A percentile compares a stretch with the other conserved stretches of the same genome.
These are phyloP conservation scores for Ormyrus nitidulus DNA, from an alignment of 2,888 invertebrate genomes.

Conservation along the genomic window DNA sequence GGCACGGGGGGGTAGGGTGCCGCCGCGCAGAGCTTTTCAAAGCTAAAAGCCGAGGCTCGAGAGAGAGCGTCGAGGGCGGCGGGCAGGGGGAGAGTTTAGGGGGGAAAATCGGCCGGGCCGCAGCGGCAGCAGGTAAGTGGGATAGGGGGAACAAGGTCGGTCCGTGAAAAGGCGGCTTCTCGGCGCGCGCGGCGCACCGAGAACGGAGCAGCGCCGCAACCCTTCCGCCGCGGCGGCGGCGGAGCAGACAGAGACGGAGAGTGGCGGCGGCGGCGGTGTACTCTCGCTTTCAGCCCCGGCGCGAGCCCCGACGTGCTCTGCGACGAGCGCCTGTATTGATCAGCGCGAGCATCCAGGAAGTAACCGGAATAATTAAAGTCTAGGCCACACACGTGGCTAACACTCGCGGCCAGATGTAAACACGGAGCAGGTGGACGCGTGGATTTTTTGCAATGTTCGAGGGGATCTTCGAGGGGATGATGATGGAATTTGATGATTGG, in stretches of 20 bases:
- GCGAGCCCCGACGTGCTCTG: background rate
- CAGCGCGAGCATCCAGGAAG: slow-evolving; percentile 28
- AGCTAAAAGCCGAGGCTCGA: background rate
- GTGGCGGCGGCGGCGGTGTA: slow-evolving; percentile 16
- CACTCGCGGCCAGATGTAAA: background rate
- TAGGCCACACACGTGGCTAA: background rate
- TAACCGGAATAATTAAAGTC: slow-evolving; percentile 30
- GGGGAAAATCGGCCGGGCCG: background rate
- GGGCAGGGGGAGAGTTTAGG: slow-evolving; percentile 9
- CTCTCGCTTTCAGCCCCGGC: slow-evolving; percentile 50
- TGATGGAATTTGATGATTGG: too few relatives aligned
- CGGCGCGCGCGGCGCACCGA: background rate
- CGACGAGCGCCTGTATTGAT: slow-evolving; percentile 28
- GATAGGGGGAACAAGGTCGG: slow-evolving; percentile 54
- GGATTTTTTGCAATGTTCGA: too few relatives aligned
- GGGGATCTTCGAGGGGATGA: too few relatives aligned
- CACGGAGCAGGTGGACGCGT: too few relatives aligned
- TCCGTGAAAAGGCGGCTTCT: slow-evolving; percentile 29
- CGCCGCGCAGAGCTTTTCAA: background rate
- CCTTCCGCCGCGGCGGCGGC: slow-evolving; percentile 28
- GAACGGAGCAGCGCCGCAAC: background rate
- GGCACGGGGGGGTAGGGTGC: too few relatives aligned
- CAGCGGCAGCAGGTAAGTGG: slow-evolving; percentile 37
- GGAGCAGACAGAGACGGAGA: slow-evolving; percentile 23
- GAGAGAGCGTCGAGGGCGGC: background rate